Conservation (phyloP, 2,113 vertebrate species). For the Tupaia chinensis region DNA sequence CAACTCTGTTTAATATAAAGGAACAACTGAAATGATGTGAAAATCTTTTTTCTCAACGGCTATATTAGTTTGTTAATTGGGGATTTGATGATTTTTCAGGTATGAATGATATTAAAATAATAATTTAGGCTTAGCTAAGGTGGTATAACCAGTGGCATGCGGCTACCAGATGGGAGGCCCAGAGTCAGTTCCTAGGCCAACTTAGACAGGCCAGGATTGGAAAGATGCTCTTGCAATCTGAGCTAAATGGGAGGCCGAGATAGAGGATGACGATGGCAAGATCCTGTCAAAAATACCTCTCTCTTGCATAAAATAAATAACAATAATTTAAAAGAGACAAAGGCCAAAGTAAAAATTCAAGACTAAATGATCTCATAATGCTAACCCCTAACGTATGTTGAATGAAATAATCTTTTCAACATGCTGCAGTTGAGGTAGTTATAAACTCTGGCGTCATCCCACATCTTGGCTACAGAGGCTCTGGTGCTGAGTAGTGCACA, state of each 20-base stretch:
- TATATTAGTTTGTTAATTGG: not conserved
- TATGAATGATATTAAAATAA: not conserved
- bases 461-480: not conserved
- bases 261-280: too few relatives aligned
- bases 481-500: not conserved
- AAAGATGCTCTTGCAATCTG: too few relatives aligned
- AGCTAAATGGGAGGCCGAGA: too few relatives aligned
- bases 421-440: not conserved
- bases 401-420: constrained; percentile 10
- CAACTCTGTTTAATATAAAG: not conserved
- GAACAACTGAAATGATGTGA: not conserved
- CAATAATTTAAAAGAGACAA: not conserved
- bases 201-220: too few relatives aligned
- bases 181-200: too few relatives aligned
- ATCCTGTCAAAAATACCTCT: too few relatives aligned
- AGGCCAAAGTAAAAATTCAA: not conserved
- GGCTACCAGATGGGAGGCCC: too few relatives aligned
- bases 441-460: not conserved
- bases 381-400: not conserved
- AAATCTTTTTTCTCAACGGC: constrained; percentile 1
- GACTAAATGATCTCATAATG: not conserved
- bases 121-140: not conserved
- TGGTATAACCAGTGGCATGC: too few relatives aligned
- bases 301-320: not conserved
- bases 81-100: not conserved